These are phyloP conservation scores for Desmodus rotundus DNA, from an alignment of 2,113 vertebrate genomes.

Conservation along the genomic window DNA sequence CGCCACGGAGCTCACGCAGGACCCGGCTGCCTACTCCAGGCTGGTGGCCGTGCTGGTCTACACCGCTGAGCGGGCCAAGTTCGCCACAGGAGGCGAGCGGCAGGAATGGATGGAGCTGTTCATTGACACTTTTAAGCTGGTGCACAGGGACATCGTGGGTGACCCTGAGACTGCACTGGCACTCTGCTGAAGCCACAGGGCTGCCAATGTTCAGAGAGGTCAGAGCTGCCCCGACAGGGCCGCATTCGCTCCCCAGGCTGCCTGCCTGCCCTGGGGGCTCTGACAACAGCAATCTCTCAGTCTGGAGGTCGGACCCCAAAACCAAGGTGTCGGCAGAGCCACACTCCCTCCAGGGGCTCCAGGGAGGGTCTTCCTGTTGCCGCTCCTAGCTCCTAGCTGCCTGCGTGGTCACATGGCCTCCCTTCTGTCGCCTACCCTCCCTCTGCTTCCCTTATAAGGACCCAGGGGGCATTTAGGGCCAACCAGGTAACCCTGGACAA, in stretches of 20 bases:
- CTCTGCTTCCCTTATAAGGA: neutral
- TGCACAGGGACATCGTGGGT: conserved; percentile 94
- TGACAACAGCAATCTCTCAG: neutral
- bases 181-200: conserved; percentile 83
- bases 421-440: neutral
- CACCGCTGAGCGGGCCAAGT: conserved; percentile 97
- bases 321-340: neutral
- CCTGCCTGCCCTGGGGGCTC: neutral
- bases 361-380: neutral
- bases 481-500: neutral
- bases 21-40: conserved; percentile 85
- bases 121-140: conserved; percentile 96
- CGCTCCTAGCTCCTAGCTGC: neutral
- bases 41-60: conserved; percentile 97
- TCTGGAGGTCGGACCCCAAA: neutral
- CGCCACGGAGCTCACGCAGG: conserved; percentile 86
- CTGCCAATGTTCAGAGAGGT: neutral
- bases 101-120: conserved; percentile 96
- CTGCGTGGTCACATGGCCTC: fast-evolving
- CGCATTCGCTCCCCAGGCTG: fast-evolving
- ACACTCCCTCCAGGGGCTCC: fast-evolving
- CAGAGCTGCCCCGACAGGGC: neutral
- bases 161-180: conserved; percentile 87
- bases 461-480: no score
- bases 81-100: conserved; percentile 89